A percentile compares a stretch with the other conserved stretches of the same genome.
phyloP scores from a whole-genome alignment of 2,888 invertebrate species.

The Hypsopygia costalis region DNA sequence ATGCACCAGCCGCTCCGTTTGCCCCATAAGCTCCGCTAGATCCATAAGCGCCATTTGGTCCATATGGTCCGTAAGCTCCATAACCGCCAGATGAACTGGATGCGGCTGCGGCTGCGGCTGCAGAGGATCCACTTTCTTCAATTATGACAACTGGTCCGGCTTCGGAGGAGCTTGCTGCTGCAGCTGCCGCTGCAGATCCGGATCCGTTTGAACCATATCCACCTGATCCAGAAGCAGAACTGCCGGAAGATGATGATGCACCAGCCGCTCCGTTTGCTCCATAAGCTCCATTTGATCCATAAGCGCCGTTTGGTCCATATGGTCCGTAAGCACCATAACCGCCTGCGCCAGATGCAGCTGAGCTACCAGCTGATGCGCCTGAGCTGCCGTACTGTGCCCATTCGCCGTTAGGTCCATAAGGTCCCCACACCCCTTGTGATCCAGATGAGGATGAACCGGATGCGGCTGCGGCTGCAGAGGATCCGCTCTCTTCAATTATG shows the following conservation, averaged over 20 bases:
- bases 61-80: too few species aligned
- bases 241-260: not conserved
- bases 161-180: not conserved
- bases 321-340: not conserved
- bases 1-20: too few species aligned
- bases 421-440: not conserved
- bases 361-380: too few species aligned
- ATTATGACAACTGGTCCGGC: not conserved
- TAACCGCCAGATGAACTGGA: too few species aligned
- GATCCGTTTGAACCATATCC: not conserved
- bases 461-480: conserved; percentile 14
- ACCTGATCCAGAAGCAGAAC: not conserved
- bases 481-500: conserved; percentile 13
- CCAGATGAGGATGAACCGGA: conserved; percentile 2
- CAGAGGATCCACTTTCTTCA: not conserved
- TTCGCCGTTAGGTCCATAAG: conserved; percentile 3
- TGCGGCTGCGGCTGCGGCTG: conserved; percentile 1
- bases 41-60: too few species aligned
- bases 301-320: not conserved
- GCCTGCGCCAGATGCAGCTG: not conserved
- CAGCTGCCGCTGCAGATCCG: not conserved
- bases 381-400: not conserved
- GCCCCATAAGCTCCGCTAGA: too few species aligned
- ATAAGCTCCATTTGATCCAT: not conserved
- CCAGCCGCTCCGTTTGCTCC: not conserved